Evolutionary conservation across 2,797 vertebrate genomes (phyloP).

Genomic region (Sciurus vulgaris): DNA sequence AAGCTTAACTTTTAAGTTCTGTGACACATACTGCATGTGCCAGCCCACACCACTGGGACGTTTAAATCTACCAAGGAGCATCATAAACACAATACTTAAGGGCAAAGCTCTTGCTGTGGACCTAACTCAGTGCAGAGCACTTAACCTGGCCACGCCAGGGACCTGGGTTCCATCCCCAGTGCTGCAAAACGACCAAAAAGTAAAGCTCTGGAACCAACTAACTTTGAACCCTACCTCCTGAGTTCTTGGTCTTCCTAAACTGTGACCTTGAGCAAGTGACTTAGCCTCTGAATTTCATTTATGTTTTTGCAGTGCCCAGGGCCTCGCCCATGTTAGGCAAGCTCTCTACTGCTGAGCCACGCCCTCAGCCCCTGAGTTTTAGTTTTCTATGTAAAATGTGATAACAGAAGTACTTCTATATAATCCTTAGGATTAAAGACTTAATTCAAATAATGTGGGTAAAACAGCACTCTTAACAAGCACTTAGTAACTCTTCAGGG

Average conservation of each 20-base stretch:
- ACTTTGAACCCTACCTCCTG: background rate
- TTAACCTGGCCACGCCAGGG: background rate
- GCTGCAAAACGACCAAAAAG: background rate
- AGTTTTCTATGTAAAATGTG: background rate
- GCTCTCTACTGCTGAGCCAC: background rate
- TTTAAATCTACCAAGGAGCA: background rate
- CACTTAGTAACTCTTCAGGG: background rate
- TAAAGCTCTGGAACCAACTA: background rate
- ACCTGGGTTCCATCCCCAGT: background rate
- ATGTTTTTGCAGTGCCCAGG: background rate
- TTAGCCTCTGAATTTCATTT: background rate
- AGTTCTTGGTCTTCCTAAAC: background rate
- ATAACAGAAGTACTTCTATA: background rate
- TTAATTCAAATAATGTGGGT: constrained; percentile 26
- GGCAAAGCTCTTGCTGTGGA: background rate
- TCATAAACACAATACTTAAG: background rate
- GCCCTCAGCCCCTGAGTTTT: background rate
- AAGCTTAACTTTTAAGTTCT: background rate
- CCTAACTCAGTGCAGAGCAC: background rate
- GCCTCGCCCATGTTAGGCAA: background rate
- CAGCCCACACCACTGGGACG: background rate
- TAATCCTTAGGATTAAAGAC: constrained; percentile 1
- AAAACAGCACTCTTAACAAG: background rate
- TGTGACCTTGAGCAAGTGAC: background rate
- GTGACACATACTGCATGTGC: background rate